phyloP scores from a whole-genome alignment of 2,113 vertebrate species.

The Chiloscyllium plagiosum region DNA sequence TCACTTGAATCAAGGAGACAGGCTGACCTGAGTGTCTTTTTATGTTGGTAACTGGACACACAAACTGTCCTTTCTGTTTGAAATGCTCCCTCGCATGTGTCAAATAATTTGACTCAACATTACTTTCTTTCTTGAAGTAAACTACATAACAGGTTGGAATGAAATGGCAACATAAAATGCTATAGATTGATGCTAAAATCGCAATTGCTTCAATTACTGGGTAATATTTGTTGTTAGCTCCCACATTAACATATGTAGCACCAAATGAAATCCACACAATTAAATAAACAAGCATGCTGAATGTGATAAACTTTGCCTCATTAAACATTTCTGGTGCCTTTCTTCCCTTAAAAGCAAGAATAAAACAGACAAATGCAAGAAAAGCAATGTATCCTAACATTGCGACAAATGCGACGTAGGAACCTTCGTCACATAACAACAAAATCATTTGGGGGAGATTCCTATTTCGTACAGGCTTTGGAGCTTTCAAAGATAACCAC shows the following conservation, averaged over 20 bases:
- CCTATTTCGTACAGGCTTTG: slow-evolving; percentile 30
- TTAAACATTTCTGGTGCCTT: slow-evolving; percentile 51
- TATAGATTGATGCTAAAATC: slow-evolving; percentile 54
- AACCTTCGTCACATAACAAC: slow-evolving; percentile 48
- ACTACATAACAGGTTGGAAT: slow-evolving; percentile 49
- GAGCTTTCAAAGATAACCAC: slow-evolving; percentile 50
- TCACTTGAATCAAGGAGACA: background rate
- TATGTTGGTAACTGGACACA: background rate
- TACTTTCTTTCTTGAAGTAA: slow-evolving; percentile 44
- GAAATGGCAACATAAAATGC: slow-evolving; percentile 55
- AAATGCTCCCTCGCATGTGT: slow-evolving; percentile 11
- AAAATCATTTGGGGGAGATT: slow-evolving; percentile 40
- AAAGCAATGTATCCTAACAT: slow-evolving; percentile 55
- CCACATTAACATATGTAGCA: slow-evolving; percentile 47
- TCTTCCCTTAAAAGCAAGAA: slow-evolving; percentile 53
- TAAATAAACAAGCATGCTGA: slow-evolving; percentile 58
- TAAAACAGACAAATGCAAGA: slow-evolving; percentile 50
- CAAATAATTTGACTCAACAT: slow-evolving; percentile 28
- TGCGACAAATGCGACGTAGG: slow-evolving; percentile 46
- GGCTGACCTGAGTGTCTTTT: background rate
- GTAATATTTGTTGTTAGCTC: slow-evolving; percentile 37
- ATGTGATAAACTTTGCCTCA: slow-evolving; percentile 55
- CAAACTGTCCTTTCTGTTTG: slow-evolving; percentile 32
- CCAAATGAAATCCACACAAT: slow-evolving; percentile 57
- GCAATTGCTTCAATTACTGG: slow-evolving; percentile 50